A percentile compares a stretch with the other conserved stretches of the same genome.
Evolutionary conservation across 2,888 invertebrate species (phyloP).

Genomic region (Habroteleia sp.): DNA sequence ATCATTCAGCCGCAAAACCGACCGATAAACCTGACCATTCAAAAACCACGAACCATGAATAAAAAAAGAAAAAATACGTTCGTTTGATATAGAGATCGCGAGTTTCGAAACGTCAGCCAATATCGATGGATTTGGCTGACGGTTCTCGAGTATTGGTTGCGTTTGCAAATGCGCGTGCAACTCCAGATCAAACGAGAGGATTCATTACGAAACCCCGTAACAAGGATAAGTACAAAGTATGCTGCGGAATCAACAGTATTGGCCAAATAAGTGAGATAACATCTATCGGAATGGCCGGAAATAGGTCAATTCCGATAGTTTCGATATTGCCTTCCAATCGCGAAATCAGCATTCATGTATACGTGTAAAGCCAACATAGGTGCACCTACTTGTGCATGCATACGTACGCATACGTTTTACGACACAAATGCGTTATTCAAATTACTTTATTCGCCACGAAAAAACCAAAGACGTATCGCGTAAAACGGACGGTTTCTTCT

Average conservation of each 20-base stretch:
- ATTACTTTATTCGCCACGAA: slow-evolving; percentile 16
- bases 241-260: slow-evolving; percentile 43
- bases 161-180: slow-evolving; percentile 21
- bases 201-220: slow-evolving; percentile 44
- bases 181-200: slow-evolving; percentile 21
- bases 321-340: slow-evolving; percentile 46
- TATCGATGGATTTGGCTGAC: slow-evolving; percentile 39
- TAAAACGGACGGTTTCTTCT: no score
- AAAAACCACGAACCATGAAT: slow-evolving; percentile 20
- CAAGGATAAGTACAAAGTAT: slow-evolving; percentile 44
- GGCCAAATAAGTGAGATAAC: slow-evolving; percentile 46
- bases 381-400: background rate
- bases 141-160: slow-evolving; percentile 22
- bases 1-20: slow-evolving; percentile 16
- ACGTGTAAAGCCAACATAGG: no score
- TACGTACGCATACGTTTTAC: slow-evolving; percentile 1
- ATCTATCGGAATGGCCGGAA: slow-evolving; percentile 45
- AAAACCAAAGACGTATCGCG: slow-evolving; percentile 14
- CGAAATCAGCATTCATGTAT: slow-evolving; percentile 16
- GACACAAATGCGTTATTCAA: slow-evolving; percentile 19
- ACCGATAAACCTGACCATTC: slow-evolving; percentile 25
- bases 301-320: slow-evolving; percentile 46
- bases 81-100: slow-evolving; percentile 17
- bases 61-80: slow-evolving; percentile 9
- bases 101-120: slow-evolving; percentile 25